phyloP scores from a whole-genome alignment of 2,113 vertebrate genomes.

The Tichodroma muraria region DNA sequence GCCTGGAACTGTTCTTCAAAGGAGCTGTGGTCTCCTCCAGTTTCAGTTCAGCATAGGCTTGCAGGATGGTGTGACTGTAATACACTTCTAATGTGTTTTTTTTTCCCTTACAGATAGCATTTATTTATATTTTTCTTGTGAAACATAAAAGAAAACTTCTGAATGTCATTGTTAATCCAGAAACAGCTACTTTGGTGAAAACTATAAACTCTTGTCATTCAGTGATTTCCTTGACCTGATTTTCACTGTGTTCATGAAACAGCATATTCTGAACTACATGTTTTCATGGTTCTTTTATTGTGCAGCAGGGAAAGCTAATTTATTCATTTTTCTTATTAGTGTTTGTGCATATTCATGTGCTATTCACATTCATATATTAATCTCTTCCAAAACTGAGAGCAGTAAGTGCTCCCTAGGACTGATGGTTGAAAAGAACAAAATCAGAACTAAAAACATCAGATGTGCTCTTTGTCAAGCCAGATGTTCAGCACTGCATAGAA shows the following conservation, averaged over 20 bases:
- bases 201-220: not conserved
- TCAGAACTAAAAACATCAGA: not conserved
- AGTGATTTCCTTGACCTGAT: not conserved
- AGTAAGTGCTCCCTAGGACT: not conserved
- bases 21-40: not conserved
- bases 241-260: not conserved
- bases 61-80: not conserved
- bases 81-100: not conserved
- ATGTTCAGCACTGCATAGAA: not conserved
- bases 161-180: not conserved
- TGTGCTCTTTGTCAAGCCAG: not conserved
- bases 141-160: not conserved
- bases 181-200: not conserved
- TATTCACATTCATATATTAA: not conserved
- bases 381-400: not conserved
- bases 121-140: not conserved
- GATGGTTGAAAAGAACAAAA: not conserved
- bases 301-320: not conserved
- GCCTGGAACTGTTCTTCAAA: conserved; percentile 43
- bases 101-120: not conserved
- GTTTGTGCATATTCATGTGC: not conserved
- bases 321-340: not conserved
- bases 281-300: not conserved
- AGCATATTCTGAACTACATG: not conserved
- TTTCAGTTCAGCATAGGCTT: conserved; percentile 6